Percentiles rank a stretch among this genome's conserved stretches.
phyloP scores from a whole-genome alignment of 2,888 invertebrate genomes.

The Azorinus chamasolen region DNA sequence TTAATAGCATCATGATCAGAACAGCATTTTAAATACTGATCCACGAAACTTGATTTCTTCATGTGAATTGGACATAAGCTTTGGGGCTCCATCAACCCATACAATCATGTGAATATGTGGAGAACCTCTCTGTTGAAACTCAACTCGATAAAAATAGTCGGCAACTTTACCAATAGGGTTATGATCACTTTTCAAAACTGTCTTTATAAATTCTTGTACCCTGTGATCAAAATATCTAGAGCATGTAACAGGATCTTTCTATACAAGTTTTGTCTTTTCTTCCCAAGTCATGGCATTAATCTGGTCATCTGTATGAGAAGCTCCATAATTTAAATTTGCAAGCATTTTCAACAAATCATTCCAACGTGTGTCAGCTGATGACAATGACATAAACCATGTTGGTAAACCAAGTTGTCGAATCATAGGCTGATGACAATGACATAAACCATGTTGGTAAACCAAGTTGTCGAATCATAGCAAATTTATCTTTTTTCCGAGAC shows the following conservation, averaged over 20 bases:
- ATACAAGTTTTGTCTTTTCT: conserved; percentile 45
- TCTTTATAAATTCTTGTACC: conserved; percentile 47
- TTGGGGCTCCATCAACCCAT: conserved; percentile 56
- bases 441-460: conserved; percentile 17
- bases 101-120: conserved; percentile 64
- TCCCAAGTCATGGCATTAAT: conserved; percentile 41
- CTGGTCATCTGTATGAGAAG: conserved; percentile 27
- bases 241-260: conserved; percentile 59
- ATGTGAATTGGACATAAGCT: conserved; percentile 22
- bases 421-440: conserved; percentile 5
- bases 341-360: conserved; percentile 54
- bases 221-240: conserved; percentile 55
- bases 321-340: conserved; percentile 33
- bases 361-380: conserved; percentile 16
- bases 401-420: conserved; percentile 48
- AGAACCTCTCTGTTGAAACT: conserved; percentile 49
- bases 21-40: conserved; percentile 47
- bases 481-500: too few species aligned
- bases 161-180: conserved; percentile 45
- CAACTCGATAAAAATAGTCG: conserved; percentile 24
- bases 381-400: too few species aligned
- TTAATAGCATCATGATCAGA: conserved; percentile 1
- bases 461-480: conserved; percentile 48
- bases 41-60: conserved; percentile 44
- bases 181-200: conserved; percentile 43